Percentiles rank a stretch among this genome's conserved stretches.
These are phyloP conservation scores for Poeciliopsis gracilis DNA, from an alignment of 2,797 vertebrate genomes.

Conservation along the genomic window DNA sequence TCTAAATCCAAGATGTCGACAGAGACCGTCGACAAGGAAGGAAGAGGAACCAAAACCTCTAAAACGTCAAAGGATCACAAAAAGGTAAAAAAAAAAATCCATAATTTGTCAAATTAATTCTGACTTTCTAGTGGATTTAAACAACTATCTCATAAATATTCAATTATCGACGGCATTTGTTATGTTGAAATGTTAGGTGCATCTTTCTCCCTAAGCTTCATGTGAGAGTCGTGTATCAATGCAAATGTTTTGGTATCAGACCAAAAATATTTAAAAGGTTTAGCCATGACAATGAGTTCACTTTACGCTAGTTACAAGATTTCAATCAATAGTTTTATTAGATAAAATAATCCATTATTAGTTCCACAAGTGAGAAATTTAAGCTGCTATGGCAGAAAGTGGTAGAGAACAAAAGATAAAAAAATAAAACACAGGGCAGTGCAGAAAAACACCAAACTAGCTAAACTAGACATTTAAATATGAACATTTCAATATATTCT, in stretches of 20 bases:
- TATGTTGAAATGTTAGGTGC: neutral
- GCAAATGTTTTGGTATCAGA: neutral
- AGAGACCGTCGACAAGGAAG: constrained; percentile 73
- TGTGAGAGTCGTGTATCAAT: neutral
- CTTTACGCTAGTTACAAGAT: neutral
- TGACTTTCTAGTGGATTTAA: neutral
- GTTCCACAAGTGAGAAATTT: too few species aligned
- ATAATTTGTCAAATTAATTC: neutral
- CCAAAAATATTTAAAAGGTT: neutral
- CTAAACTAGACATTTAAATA: too few species aligned
- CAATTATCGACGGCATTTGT: neutral
- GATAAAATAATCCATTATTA: too few species aligned
- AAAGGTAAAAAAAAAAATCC: constrained; percentile 80
- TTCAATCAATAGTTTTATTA: neutral
- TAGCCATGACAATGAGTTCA: neutral
- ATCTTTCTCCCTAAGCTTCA: neutral
- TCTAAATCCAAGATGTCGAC: constrained; percentile 83
- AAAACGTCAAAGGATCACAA: constrained; percentile 87
- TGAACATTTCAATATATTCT: neutral
- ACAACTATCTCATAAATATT: neutral
- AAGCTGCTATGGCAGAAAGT: too few species aligned
- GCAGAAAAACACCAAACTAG: too few species aligned
- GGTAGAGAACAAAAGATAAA: too few species aligned
- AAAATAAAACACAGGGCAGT: too few species aligned
- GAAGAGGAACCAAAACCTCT: constrained; percentile 71